Evolutionary conservation across 1,140 invertebrate species (phyloP), one percentile per base, ranked within the genome.

Genomic region (Anadara kagoshimensis): DNA sequence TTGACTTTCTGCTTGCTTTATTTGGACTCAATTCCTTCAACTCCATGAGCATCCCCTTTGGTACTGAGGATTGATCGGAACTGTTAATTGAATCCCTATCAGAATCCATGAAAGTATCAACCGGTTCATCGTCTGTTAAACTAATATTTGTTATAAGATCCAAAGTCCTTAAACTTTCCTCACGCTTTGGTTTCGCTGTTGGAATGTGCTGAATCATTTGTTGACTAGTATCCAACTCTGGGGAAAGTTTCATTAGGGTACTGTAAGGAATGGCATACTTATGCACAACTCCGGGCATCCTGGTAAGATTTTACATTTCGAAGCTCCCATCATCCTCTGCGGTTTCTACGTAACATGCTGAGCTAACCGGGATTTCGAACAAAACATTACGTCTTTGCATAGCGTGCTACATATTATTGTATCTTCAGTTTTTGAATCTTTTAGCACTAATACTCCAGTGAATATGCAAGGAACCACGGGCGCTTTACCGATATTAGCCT

Each of bases 101-200:
- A 16, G 73, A 75, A 45, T 83, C 82, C 63, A 86, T 73, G 22
- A 85, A 78, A 14, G 72, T 57, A 53, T 81, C 77, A 18, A 57
- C 22, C 0, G 83, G 82, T 44, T 79, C 81, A 45, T 80, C 78
- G 45, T 83, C 81, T 0, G 80, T 81, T 22, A 83, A 26, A 70
- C 81, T 84, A 45, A 86, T 84, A 71, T 86, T 82, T n/a, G 80
- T 83, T 43, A 86, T 82, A 16, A 86, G 73, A 56, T 86, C 85
- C 12, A 85, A 71, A 4, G 78, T 80, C 58, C 78, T 70, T 18
- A 85, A 59, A 29, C 75, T 75, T 36, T 83, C 81, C 29, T 82
- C 78, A 12, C 69, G 59, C 36, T 81, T 73, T 0, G 68, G 54
- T 12, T 78, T 78, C 36, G 78, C 75, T 10, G 74, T 77, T n/a